phyloP scores from a whole-genome alignment of 2,888 invertebrate genomes.

The Drosophila kuntzei region DNA sequence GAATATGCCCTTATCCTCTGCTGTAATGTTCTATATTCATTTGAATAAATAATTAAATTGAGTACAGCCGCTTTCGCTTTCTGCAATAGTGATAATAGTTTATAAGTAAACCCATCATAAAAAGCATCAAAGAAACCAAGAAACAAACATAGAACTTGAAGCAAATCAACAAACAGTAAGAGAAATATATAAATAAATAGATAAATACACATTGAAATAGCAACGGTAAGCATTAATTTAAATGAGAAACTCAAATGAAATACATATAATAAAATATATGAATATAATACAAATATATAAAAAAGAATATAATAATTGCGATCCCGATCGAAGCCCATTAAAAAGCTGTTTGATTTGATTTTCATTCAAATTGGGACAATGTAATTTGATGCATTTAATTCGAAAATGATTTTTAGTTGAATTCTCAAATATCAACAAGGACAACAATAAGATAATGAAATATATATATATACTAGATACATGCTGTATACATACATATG shows the following conservation, averaged over 20 bases:
- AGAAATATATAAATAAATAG: slow-evolving; percentile 61
- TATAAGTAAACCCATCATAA: slow-evolving; percentile 72
- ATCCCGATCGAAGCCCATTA: slow-evolving; percentile 41
- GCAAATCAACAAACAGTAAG: slow-evolving; percentile 51
- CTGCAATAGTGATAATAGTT: slow-evolving; percentile 86
- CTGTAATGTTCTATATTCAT: slow-evolving; percentile 14
- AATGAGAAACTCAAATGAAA: slow-evolving; percentile 32
- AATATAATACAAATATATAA: slow-evolving; percentile 38
- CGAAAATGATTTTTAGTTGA: slow-evolving; percentile 50
- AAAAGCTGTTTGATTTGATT: slow-evolving; percentile 55
- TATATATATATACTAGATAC: slow-evolving; percentile 36
- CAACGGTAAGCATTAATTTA: slow-evolving; percentile 65
- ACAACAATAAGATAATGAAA: slow-evolving; percentile 25
- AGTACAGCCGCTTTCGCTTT: slow-evolving; percentile 84
- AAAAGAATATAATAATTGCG: slow-evolving; percentile 19
- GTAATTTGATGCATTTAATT: slow-evolving; percentile 46
- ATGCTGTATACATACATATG: slow-evolving; percentile 37
- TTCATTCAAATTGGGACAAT: slow-evolving; percentile 31
- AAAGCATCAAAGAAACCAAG: slow-evolving; percentile 66
- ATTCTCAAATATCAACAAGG: slow-evolving; percentile 65
- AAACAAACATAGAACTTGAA: slow-evolving; percentile 48
- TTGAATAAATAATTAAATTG: slow-evolving; percentile 57
- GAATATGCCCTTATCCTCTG: background rate
- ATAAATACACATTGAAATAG: slow-evolving; percentile 68
- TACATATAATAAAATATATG: no score